Conservation (phyloP, 2,113 vertebrate genomes). For the Mixornis gularis region DNA sequence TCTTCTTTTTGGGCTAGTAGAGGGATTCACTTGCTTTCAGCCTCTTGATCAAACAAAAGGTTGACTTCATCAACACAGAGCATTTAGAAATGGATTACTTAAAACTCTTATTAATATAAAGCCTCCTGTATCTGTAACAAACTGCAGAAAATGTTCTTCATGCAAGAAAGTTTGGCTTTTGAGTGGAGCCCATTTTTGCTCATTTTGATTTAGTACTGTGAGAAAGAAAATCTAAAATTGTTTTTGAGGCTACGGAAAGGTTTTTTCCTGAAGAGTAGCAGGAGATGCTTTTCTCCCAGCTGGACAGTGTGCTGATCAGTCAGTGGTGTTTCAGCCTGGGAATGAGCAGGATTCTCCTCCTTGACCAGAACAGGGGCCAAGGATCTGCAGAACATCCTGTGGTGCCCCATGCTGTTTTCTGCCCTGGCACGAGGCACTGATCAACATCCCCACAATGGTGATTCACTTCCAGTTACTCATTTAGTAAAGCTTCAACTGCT, state of each 20-base stretch:
- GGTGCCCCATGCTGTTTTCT: not conserved
- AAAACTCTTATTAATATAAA: not conserved
- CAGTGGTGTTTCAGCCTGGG: not conserved
- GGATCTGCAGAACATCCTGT: not conserved
- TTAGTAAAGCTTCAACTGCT: not conserved
- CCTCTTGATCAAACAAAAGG: not conserved
- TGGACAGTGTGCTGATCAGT: not conserved
- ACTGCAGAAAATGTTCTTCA: not conserved
- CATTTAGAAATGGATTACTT: not conserved
- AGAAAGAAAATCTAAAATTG: not conserved
- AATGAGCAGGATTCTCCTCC: not conserved
- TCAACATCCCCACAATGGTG: not conserved
- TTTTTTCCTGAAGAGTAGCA: not conserved
- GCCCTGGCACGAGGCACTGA: rapidly evolving
- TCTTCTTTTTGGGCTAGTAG: not conserved
- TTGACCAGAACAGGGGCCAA: rapidly evolving
- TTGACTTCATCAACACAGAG: not conserved
- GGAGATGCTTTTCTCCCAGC: not conserved
- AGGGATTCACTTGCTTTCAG: not conserved
- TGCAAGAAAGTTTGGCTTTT: not conserved
- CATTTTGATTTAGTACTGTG: not conserved
- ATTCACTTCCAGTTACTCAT: not conserved
- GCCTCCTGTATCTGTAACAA: not conserved
- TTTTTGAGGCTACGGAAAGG: not conserved
- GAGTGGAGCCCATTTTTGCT: not conserved